phyloP scores from a whole-genome alignment of 1,140 invertebrate species.

The Drosophila funebris region DNA sequence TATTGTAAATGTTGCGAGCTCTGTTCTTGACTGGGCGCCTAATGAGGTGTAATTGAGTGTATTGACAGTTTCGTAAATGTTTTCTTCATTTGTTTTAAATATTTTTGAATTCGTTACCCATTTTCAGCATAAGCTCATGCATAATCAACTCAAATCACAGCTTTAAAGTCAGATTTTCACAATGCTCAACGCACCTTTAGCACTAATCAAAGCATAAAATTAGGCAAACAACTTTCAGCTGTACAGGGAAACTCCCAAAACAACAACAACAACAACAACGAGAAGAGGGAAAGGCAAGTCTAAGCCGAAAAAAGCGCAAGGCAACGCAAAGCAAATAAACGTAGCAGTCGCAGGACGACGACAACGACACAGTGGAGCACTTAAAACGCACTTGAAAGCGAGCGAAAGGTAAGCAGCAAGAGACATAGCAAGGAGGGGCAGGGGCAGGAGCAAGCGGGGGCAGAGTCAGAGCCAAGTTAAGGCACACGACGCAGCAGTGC shows the following conservation, averaged over 20 bases:
- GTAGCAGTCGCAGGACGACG: constrained; percentile 17
- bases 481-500: constrained; percentile 64
- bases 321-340: constrained; percentile 33
- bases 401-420: neutral
- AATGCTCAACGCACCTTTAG: constrained; percentile 29
- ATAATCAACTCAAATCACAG: neutral
- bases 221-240: constrained; percentile 66
- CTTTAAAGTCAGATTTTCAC: neutral
- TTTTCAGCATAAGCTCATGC: neutral
- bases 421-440: neutral
- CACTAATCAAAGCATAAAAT: constrained; percentile 77
- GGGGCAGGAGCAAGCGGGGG: neutral
- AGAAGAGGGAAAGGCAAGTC: constrained; percentile 14
- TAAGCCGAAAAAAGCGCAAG: constrained; percentile 52
- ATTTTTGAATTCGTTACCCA: too few species aligned
- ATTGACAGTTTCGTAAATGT: too few species aligned
- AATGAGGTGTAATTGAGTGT: constrained; percentile 27
- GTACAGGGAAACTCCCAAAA: constrained; percentile 19
- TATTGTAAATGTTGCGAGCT: constrained; percentile 13
- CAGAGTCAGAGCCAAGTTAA: constrained; percentile 5
- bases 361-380: constrained; percentile 58
- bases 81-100: neutral
- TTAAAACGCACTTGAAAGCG: constrained; percentile 35
- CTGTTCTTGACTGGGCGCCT: neutral
- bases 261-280: constrained; percentile 24